Percentiles rank a stretch among this genome's conserved stretches.
phyloP scores from a whole-genome alignment of 2,797 vertebrate species.

The Brachymystax lenok region DNA sequence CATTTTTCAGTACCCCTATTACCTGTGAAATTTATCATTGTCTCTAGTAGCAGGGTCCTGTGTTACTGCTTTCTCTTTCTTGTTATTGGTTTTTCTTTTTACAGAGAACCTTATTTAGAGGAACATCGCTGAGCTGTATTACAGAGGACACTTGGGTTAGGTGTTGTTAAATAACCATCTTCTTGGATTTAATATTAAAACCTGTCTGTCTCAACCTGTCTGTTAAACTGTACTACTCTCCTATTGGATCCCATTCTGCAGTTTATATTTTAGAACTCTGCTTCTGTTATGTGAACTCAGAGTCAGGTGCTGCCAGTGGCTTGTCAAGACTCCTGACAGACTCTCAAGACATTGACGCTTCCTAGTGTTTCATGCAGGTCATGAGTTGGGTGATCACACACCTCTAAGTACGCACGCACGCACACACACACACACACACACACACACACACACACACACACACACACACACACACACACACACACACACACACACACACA shows the following conservation, averaged over 20 bases:
- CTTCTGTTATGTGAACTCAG: neutral
- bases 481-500: too few species aligned
- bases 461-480: too few species aligned
- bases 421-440: too few species aligned
- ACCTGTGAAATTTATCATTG: neutral
- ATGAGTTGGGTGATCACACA: conserved; percentile 13
- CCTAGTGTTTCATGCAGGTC: conserved; percentile 19
- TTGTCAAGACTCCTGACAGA: neutral
- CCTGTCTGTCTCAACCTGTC: too few species aligned
- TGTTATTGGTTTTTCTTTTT: neutral
- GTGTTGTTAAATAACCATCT: neutral
- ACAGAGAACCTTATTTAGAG: neutral
- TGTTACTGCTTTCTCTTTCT: neutral
- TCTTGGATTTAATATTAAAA: neutral
- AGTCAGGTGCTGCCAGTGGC: neutral
- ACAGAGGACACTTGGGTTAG: neutral
- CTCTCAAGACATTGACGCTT: neutral
- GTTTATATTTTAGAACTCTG: neutral
- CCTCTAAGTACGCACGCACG: too few species aligned
- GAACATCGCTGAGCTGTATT: neutral
- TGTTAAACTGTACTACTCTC: neutral
- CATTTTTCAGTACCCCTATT: conserved; percentile 17
- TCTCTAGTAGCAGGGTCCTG: too few species aligned
- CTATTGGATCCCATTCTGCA: neutral
- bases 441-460: too few species aligned